Evolutionary conservation across 2,888 invertebrate genomes (phyloP).

Genomic region (Busseola fusca): DNA sequence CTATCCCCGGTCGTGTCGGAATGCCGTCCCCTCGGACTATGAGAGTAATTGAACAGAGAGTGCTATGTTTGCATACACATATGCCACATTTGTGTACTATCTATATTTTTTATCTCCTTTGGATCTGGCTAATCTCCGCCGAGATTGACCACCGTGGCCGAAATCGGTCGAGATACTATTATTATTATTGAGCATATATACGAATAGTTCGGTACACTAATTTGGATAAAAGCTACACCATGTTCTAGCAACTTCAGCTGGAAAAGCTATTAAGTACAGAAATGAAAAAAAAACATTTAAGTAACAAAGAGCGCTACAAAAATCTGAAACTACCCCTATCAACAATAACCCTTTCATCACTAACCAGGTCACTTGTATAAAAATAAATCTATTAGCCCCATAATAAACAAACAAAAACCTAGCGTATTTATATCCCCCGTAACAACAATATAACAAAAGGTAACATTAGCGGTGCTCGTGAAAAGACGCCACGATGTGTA

Average conservation of each 20-base stretch:
- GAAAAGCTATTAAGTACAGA: background rate
- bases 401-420: conserved; percentile 53
- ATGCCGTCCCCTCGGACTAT: background rate
- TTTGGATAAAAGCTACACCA: background rate
- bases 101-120: background rate
- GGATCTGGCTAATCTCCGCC: background rate
- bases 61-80: background rate
- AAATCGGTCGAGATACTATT: background rate
- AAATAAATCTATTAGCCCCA: conserved; percentile 28
- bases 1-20: background rate
- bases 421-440: conserved; percentile 37
- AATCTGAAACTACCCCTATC: conserved; percentile 7
- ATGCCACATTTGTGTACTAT: background rate
- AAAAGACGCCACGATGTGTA: conserved; percentile 58
- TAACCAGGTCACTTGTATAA: conserved; percentile 33
- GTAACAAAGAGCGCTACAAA: conserved; percentile 8
- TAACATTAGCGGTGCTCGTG: conserved; percentile 55
- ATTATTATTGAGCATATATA: background rate
- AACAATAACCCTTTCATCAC: conserved; percentile 25
- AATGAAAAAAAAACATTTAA: background rate
- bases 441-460: conserved; percentile 48
- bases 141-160: background rate
- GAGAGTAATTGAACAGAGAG: background rate
- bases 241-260: background rate
- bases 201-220: no score